Conservation (phyloP, 2,888 invertebrate species). For the Plemyria rubiginata region DNA sequence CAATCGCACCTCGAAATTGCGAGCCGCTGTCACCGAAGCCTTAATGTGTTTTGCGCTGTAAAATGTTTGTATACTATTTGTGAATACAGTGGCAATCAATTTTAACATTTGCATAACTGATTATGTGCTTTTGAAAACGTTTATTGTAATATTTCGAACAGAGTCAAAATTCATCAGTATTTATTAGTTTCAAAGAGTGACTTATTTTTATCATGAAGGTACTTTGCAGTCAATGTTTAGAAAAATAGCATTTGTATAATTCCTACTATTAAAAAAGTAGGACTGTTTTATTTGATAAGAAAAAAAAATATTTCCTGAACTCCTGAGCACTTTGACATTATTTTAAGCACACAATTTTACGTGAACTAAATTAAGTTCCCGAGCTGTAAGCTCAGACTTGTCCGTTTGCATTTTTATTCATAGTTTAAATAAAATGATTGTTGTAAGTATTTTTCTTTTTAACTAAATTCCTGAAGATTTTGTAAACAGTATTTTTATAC, state of each 20-base stretch:
- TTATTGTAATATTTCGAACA: conserved; percentile 1
- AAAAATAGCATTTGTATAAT: conserved; percentile 32
- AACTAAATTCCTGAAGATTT: conserved; percentile 49
- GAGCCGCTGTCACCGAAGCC: too few species aligned
- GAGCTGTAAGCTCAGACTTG: conserved; percentile 16
- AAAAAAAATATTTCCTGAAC: conserved; percentile 8
- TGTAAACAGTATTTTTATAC: conserved; percentile 80
- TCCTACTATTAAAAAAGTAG: conserved; percentile 13
- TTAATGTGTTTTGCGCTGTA: background rate
- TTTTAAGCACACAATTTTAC: conserved; percentile 1
- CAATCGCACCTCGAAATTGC: too few species aligned
- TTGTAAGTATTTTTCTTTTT: conserved; percentile 41
- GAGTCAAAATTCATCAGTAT: conserved; percentile 12
- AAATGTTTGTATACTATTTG: background rate
- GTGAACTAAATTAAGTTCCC: background rate
- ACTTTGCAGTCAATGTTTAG: conserved; percentile 21
- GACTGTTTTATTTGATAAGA: conserved; percentile 44
- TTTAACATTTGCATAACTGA: background rate
- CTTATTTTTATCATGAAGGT: background rate
- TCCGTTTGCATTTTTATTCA: conserved; percentile 13
- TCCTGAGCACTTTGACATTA: conserved; percentile 1
- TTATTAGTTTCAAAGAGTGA: background rate
- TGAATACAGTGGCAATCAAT: background rate
- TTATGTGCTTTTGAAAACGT: background rate
- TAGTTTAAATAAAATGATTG: background rate